Evolutionary conservation across 2,888 invertebrate species (phyloP).

Genomic region (Nomada ruficornis): DNA sequence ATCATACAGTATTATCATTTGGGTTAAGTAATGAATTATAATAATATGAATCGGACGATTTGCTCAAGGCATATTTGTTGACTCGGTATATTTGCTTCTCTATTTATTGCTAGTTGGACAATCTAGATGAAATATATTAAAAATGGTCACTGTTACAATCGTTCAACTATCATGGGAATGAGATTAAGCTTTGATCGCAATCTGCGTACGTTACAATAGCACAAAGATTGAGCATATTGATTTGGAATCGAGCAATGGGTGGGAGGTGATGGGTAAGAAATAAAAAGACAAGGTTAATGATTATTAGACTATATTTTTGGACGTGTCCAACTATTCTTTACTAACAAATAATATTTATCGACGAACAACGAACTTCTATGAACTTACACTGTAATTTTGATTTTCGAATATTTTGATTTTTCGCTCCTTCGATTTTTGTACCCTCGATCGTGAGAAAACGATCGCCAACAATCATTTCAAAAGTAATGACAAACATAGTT

Average conservation of each 20-base stretch:
- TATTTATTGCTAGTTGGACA: background rate
- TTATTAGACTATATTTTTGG: conserved; percentile 75
- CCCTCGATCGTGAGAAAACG: conserved; percentile 62
- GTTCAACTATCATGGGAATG: background rate
- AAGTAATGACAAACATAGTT: conserved; percentile 41
- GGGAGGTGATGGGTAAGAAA: conserved; percentile 12
- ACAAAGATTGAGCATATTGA: background rate
- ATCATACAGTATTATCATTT: conserved; percentile 47
- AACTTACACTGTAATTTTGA: conserved; percentile 81
- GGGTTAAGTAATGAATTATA: conserved; percentile 57
- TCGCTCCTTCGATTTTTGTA: conserved; percentile 62
- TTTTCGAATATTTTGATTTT: conserved; percentile 79
- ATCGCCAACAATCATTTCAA: conserved; percentile 41
- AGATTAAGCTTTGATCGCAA: background rate
- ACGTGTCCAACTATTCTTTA: conserved; percentile 75
- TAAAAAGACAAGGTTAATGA: conserved; percentile 62
- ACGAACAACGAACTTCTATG: conserved; percentile 76
- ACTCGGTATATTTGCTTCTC: background rate
- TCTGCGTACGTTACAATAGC: background rate
- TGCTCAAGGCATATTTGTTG: background rate
- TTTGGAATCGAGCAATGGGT: background rate
- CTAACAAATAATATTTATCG: conserved; percentile 79
- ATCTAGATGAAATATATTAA: background rate
- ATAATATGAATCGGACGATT: background rate
- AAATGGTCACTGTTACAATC: background rate